Conservation (phyloP, 2,888 invertebrate genomes). For the Harmothoe impar region DNA sequence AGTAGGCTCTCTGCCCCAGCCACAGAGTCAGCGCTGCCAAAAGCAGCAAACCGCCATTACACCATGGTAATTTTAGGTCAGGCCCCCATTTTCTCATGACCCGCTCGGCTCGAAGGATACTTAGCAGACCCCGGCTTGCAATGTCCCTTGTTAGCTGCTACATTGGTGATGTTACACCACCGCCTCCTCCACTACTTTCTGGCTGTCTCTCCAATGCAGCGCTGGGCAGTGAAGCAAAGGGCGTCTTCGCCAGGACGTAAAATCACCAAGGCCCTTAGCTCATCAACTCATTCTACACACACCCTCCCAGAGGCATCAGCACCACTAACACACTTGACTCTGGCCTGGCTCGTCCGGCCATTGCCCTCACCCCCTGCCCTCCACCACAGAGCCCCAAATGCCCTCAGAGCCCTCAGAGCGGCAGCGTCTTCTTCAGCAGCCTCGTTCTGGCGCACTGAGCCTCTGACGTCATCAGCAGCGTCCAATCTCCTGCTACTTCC, state of each 20-base stretch:
- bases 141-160: neutral
- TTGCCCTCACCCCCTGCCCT: too few relatives aligned
- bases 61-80: neutral
- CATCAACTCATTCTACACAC: neutral
- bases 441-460: constrained; percentile 16
- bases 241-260: too few relatives aligned
- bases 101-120: neutral
- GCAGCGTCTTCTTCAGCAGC: neutral
- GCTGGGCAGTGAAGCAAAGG: too few relatives aligned
- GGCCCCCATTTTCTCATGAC: neutral
- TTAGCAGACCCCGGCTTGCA: neutral
- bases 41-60: neutral
- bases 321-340: neutral
- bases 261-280: neutral
- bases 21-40: neutral
- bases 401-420: neutral
- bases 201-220: too few relatives aligned
- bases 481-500: constrained; percentile 16
- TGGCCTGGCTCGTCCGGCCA: neutral
- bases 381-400: neutral
- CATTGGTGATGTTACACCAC: too few relatives aligned
- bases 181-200: too few relatives aligned
- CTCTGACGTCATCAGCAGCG: neutral
- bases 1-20: too few relatives aligned
- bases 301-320: neutral